Conservation (phyloP, 2,113 vertebrate species). For the Neotoma lepida region DNA sequence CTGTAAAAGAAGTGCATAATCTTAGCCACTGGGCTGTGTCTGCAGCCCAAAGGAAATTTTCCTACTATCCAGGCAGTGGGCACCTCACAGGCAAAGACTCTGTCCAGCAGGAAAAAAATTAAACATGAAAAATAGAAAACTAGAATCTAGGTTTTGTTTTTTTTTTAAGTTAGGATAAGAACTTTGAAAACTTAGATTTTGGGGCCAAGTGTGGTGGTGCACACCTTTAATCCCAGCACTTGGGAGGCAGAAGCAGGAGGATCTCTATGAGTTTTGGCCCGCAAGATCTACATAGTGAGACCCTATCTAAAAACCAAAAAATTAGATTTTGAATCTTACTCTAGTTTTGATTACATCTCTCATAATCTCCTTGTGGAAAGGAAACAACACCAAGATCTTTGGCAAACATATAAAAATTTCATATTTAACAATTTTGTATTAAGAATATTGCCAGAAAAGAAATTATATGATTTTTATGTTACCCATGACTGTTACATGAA, state of each 20-base stretch:
- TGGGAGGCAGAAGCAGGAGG: background rate
- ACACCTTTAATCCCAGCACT: background rate
- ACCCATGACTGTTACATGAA: background rate
- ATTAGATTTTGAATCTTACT: background rate
- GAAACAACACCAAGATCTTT: background rate
- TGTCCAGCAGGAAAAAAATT: background rate
- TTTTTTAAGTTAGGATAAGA: background rate
- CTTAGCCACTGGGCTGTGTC: background rate
- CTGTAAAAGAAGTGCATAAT: background rate
- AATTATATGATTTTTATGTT: constrained; percentile 1
- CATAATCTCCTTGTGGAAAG: background rate
- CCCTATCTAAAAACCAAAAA: background rate
- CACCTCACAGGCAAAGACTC: no score
- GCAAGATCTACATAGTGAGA: background rate
- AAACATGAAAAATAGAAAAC: background rate
- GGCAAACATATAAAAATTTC: background rate
- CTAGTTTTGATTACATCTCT: background rate
- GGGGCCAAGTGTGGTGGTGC: background rate
- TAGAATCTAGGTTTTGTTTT: background rate
- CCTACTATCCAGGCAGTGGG: background rate
- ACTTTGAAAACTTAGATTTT: background rate
- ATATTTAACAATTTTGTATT: background rate
- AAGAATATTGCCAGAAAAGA: background rate
- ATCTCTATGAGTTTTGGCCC: background rate
- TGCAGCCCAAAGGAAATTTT: background rate